A percentile compares a stretch with the other conserved stretches of the same genome.
Evolutionary conservation across 2,113 vertebrate genomes (phyloP).

Genomic region (Melanerpes aurifrons): DNA sequence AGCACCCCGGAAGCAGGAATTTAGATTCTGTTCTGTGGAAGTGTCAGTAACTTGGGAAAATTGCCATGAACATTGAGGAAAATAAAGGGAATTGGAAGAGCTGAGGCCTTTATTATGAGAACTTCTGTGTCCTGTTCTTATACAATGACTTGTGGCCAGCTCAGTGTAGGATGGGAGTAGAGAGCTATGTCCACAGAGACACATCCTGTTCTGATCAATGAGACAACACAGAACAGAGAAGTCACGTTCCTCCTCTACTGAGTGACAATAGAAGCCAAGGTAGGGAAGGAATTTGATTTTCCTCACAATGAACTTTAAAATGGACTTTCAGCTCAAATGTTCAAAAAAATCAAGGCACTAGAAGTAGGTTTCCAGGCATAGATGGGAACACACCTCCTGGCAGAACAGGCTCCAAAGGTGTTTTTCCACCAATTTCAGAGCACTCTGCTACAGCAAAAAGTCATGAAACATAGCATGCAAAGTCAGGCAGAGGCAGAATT

Average conservation of each 20-base stretch:
- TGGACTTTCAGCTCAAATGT: not conserved
- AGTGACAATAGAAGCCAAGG: not conserved
- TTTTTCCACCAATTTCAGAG: not conserved
- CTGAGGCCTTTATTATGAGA: not conserved
- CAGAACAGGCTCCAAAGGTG: not conserved
- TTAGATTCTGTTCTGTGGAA: not conserved
- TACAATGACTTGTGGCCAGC: not conserved
- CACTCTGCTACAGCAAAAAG: not conserved
- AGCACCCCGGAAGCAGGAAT: not conserved
- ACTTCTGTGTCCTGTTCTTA: not conserved
- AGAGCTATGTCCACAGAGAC: not conserved
- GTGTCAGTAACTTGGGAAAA: not conserved
- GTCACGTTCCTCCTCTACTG: not conserved
- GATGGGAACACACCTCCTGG: not conserved
- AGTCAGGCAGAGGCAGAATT: not conserved
- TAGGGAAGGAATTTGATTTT: not conserved
- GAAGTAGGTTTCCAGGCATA: not conserved
- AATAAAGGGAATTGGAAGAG: not conserved
- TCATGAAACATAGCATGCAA: not conserved
- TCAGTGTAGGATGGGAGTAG: not conserved
- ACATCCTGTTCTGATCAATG: not conserved
- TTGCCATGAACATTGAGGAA: not conserved
- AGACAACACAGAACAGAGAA: not conserved
- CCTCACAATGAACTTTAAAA: not conserved
- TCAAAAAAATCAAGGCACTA: not conserved